Conservation (phyloP, 2,888 invertebrate species). For the Monochamus alternatus region DNA sequence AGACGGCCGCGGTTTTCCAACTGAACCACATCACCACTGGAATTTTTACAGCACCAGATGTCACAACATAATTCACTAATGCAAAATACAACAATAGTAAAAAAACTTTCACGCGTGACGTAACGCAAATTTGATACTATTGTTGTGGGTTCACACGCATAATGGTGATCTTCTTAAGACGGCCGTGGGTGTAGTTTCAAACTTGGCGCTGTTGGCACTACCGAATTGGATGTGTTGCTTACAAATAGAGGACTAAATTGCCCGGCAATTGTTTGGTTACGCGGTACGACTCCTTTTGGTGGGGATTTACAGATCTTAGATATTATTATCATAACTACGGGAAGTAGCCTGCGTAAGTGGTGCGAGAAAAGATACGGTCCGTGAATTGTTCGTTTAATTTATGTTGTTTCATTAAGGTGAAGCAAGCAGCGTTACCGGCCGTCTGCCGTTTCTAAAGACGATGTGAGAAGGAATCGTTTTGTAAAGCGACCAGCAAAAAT, state of each 20-base stretch:
- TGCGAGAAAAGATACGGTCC: slow-evolving; percentile 61
- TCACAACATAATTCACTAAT: slow-evolving; percentile 23
- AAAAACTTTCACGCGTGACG: slow-evolving; percentile 42
- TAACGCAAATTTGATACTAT: slow-evolving; percentile 36
- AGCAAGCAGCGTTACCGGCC: not conserved
- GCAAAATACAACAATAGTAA: slow-evolving; percentile 25
- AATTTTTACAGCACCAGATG: slow-evolving; percentile 21
- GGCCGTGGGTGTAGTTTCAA: slow-evolving; percentile 18
- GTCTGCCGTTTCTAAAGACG: not conserved
- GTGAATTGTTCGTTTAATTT: slow-evolving; percentile 48
- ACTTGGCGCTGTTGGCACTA: slow-evolving; percentile 39
- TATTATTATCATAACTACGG: slow-evolving; percentile 51
- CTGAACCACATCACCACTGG: slow-evolving; percentile 7
- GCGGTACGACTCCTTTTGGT: slow-evolving; percentile 36
- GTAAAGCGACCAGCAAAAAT: too few relatives aligned
- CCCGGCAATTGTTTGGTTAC: slow-evolving; percentile 45
- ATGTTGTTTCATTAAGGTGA: slow-evolving; percentile 43
- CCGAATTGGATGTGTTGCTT: slow-evolving; percentile 37
- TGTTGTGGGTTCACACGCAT: slow-evolving; percentile 32
- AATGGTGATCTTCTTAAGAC: slow-evolving; percentile 19
- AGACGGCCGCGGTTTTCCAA: not conserved
- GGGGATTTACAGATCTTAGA: slow-evolving; percentile 47
- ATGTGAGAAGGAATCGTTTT: not conserved
- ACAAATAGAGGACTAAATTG: slow-evolving; percentile 35
- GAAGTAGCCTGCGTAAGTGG: slow-evolving; percentile 55